Conservation (phyloP, 2,888 invertebrate genomes). For the Leucozona laternaria region DNA sequence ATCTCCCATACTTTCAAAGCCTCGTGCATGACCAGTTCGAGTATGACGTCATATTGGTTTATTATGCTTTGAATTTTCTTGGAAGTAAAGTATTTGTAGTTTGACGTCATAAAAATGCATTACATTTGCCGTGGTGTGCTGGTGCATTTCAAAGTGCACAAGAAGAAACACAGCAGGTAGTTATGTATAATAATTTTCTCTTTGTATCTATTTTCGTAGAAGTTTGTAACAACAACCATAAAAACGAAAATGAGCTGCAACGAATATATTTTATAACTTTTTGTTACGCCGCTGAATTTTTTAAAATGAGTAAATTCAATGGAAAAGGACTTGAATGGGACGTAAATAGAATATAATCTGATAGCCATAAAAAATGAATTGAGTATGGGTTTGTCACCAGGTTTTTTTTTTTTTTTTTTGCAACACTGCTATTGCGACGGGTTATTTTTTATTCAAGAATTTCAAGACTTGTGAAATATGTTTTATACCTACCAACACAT, state of each 20-base stretch:
- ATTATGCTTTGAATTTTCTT: slow-evolving; percentile 6
- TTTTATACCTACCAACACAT: not conserved
- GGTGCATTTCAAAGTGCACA: not conserved
- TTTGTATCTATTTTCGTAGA: slow-evolving; percentile 13
- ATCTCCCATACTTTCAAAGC: not conserved
- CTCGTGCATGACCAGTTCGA: slow-evolving; percentile 6
- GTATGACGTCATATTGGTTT: slow-evolving; percentile 7
- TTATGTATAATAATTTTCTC: not conserved
- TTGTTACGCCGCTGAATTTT: not conserved
- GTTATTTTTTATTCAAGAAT: not conserved
- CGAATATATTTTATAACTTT: not conserved
- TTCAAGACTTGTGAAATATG: slow-evolving; percentile 4
- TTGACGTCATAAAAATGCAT: slow-evolving; percentile 26
- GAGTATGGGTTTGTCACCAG: not conserved
- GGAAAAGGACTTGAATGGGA: not conserved
- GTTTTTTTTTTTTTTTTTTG: not conserved
- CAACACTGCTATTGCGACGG: not conserved
- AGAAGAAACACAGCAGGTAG: slow-evolving; percentile 12
- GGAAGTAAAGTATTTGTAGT: not conserved
- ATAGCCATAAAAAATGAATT: not conserved
- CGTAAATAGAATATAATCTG: not conserved
- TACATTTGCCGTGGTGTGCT: not conserved
- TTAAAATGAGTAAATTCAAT: not conserved
- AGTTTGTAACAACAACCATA: not conserved
- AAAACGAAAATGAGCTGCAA: not conserved